Conservation (phyloP, 2,888 invertebrate species). For the Cactoblastis cactorum region DNA sequence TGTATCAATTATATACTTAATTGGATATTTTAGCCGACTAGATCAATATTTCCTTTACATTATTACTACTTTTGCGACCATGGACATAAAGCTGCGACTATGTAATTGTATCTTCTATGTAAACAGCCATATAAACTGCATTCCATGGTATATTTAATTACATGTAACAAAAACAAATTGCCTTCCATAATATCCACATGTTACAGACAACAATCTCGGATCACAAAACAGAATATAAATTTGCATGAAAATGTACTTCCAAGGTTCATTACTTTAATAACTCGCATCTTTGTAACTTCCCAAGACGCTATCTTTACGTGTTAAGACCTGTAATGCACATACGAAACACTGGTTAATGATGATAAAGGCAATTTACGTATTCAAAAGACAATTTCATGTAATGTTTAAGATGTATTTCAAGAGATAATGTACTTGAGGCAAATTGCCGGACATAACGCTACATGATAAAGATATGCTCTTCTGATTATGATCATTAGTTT, state of each 20-base stretch:
- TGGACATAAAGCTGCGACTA: no score
- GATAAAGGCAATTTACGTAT: constrained; percentile 6
- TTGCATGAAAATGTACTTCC: constrained; percentile 12
- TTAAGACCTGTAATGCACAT: constrained; percentile 4
- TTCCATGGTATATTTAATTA: neutral
- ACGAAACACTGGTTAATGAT: constrained; percentile 3
- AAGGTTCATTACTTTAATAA: constrained; percentile 13
- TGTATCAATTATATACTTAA: no score
- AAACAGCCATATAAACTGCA: neutral
- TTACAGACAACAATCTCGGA: constrained; percentile 8
- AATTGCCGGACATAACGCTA: neutral
- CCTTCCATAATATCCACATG: neutral
- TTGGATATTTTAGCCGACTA: neutral
- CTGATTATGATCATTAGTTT: neutral
- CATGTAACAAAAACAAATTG: neutral
- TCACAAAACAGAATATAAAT: constrained; percentile 3
- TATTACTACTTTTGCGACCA: neutral
- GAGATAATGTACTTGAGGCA: neutral
- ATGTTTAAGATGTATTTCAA: neutral
- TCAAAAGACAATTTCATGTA: constrained; percentile 11
- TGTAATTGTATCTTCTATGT: neutral
- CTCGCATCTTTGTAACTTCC: constrained; percentile 1
- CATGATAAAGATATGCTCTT: neutral
- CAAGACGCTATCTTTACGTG: constrained; percentile 2
- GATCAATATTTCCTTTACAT: neutral